Base-by-base conservation (phyloP, 2,113 vertebrate species). In the Dasyornis broadbenti region DNA sequence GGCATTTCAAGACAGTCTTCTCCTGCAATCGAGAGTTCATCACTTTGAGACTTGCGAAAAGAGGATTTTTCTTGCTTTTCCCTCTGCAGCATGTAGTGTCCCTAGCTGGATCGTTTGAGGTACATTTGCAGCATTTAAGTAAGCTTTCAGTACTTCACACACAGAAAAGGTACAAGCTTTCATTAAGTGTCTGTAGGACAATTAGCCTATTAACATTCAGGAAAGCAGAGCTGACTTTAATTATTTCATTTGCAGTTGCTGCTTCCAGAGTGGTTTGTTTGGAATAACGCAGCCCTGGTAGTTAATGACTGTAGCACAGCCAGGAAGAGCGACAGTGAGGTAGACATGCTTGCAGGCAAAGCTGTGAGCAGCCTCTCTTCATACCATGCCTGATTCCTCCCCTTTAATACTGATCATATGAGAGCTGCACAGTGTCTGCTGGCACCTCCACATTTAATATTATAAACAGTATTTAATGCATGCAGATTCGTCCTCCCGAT, bases 221-320 rank as follows among this genome's bases (percentile, higher is more conserved):
- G 35, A 76, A 82, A 75, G 70, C 39, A 84, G 82, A 24, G 56
- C 53, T 49, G 24, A 52, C 59, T 91, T 86, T 42, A 83, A 86
- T 93, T n/a, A 92, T 90, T 93, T 94, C 56, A 86, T 86, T 95
- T 93, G 63, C 60, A 72, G 40, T 54, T 44, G 72, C 65, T 75
- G 8, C 49, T 95, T 86, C n/a, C 68, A 42, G 47, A 35, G 72
- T 53, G 60, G 52, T 94, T 71, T 86, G 70, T 81, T 94, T 83
- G 82, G 72, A 81, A 27, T 61, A 68, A 35, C 14, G 49, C 33
- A 63, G 75, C 71, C 71, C 4, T 33, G n/a, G 30, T 20, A 10
- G 68, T 44, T 93, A 75, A 86, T 78, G 64, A 54, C 59, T 78
- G 19, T 7, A 77, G 82, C 70, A 40, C 47, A 70, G 49, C 18